phyloP scores from a whole-genome alignment of 2,797 vertebrate genomes.

The Falco concolor region DNA sequence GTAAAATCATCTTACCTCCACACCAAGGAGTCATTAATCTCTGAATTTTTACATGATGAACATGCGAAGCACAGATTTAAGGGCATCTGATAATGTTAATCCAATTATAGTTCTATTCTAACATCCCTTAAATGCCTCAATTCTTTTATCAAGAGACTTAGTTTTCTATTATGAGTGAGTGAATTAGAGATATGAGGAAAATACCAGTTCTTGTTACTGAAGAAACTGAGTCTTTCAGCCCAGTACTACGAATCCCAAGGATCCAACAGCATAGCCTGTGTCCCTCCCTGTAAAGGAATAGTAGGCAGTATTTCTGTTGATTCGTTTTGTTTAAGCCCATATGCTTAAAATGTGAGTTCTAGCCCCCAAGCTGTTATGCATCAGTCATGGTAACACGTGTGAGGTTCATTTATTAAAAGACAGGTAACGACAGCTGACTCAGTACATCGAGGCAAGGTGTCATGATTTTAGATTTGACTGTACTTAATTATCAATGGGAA shows the following conservation, averaged over 20 bases:
- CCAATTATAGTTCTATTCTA: background rate
- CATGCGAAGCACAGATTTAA: background rate
- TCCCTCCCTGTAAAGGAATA: background rate
- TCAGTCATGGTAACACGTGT: accelerated
- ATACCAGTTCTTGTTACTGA: background rate
- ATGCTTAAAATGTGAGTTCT: background rate
- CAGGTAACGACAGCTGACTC: accelerated
- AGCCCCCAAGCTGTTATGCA: background rate
- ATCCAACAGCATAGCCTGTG: background rate
- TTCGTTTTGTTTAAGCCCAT: background rate
- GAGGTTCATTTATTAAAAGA: background rate
- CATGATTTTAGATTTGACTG: background rate
- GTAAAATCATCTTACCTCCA: background rate
- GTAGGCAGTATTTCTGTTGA: background rate
- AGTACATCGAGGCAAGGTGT: background rate
- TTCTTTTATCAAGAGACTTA: background rate
- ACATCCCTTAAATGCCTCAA: background rate
- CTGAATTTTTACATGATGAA: background rate
- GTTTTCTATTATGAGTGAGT: background rate
- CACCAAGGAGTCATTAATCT: background rate
- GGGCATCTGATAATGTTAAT: background rate
- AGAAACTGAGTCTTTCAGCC: background rate
- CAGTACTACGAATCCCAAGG: accelerated
- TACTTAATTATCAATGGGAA: background rate
- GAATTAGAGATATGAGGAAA: background rate